Conservation (phyloP, 2,797 vertebrate genomes). For the Onychomys torridus region DNA sequence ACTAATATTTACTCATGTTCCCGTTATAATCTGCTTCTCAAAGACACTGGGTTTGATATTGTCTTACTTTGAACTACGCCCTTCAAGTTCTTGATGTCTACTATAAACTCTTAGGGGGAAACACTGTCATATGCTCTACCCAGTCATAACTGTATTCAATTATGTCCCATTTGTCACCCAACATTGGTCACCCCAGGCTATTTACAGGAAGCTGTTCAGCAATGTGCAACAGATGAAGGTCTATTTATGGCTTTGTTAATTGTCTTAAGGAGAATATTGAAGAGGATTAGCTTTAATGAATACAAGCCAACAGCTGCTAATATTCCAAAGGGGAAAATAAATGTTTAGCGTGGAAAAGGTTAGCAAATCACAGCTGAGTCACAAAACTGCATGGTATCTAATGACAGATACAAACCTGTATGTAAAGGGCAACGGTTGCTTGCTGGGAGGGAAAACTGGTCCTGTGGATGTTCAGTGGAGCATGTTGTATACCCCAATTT, state of each 20-base stretch:
- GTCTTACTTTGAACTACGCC: not conserved
- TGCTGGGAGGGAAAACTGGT: not conserved
- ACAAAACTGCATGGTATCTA: not conserved
- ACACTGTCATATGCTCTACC: not conserved
- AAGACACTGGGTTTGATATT: not conserved
- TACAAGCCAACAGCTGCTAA: not conserved
- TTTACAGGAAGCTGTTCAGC: not conserved
- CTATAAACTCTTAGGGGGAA: no score
- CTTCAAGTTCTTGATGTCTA: not conserved
- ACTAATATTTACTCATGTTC: not conserved
- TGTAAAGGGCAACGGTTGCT: no score
- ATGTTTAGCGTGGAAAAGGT: not conserved
- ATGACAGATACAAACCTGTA: not conserved
- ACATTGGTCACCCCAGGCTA: not conserved
- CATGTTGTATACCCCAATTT: not conserved
- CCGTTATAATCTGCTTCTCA: not conserved
- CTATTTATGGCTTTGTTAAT: not conserved
- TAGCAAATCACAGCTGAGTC: no score
- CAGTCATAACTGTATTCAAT: not conserved
- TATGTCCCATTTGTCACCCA: not conserved
- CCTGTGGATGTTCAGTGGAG: not conserved
- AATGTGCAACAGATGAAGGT: not conserved
- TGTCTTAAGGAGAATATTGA: no score
- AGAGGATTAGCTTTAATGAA: not conserved
- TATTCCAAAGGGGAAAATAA: not conserved